Base-by-base conservation (phyloP, 2,113 vertebrate genomes). In the Pyrgilauda ruficollis region DNA sequence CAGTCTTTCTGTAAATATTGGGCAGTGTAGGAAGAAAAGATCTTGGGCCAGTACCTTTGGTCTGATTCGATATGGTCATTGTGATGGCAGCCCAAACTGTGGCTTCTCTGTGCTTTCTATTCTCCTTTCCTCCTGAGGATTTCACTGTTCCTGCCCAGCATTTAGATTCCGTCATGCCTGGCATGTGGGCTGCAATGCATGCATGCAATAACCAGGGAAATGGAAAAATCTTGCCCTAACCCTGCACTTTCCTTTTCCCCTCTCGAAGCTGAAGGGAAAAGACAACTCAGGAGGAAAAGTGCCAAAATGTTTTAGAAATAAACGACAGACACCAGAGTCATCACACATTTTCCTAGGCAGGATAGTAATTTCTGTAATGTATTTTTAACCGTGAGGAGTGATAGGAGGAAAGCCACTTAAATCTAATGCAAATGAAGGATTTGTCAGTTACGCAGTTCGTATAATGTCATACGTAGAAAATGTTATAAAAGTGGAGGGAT, bases 251-350 rank as follows among this genome's bases (percentile, higher is more conserved):
- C 20, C 61, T 53, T 86, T 88, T 35, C 43, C 56, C 46, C 8
- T 44, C 61, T 90, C 3, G 0, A 77, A 89, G 62, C 12, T 56
- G 58, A 90, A 95, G 41, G 73, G 78, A 89, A 94, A 91, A 62
- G 76, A 95, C 50, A 86, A 95, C 81, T 94, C 49, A 33, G 62
- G 56, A 67, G 53, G 49, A 94, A 94, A 95, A 97, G 87, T 96
- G 95, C 92, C 97, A 97, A 97, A 96, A 96, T 95, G 94, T 98
- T 97, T 97, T 96, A 96, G 96, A 97, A 97, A 97, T 95, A 97
- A 96, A 97, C 2, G 55, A 89, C 96, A 97, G 95, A 94, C 91
- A 94, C 84, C 89, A 92, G 90, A 95, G 89, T 68, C 43, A 21
- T 84, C 67, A 77, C 84, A 66, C 95, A 80, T 97, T 98, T 96